Base-by-base conservation (phyloP, 2,888 invertebrate genomes). In the Troglohyphantes excavatus region DNA sequence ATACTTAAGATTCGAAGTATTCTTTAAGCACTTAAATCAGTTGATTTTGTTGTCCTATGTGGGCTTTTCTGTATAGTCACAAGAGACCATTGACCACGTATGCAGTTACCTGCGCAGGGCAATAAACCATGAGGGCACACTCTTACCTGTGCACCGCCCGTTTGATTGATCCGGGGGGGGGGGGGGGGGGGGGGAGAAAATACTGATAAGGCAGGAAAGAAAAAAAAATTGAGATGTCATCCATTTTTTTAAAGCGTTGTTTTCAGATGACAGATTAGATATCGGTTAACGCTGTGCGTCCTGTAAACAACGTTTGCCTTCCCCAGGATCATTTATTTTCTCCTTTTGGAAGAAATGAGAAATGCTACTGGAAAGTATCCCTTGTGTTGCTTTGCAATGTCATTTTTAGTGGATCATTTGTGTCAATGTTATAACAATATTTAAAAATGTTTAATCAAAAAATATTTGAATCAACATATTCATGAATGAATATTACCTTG, bases 261-360 rank as follows among this genome's bases (percentile, higher is more conserved):
- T 53, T 70, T 11, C 23, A 72, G 84, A 84, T 84, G 53, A 19
- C 68, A 43, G 84, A 84, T 90, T 79, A 82, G 76, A 76, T 76
- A 63, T 68, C 39, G 2, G 39, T 68, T 73, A 65, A 75, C 76
- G 82, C 82, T 76, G 33, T 61, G 73, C 68, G 26, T 29, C 75
- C 68, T 89, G 88, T 89, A 89, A 89, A 89, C 88, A 89, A 82
- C 88, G 43, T 89, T 89, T 83, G 67, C 39, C 29, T 76, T 43
- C 43, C 39, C n/a, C 9, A 13, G 19, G 61, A 43, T 89, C 88
- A 75, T 89, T 89, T 89, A 89, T 89, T 89, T 89, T 89, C 73
- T 29, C 27, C 63, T 63, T 33, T 33, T 29, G 5, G 11, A 7
- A 3, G 79, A 53, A 43, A 61, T 79, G 63, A 72, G 23, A 72